Percentiles rank a stretch among this genome's conserved stretches.
phyloP scores from a whole-genome alignment of 2,888 invertebrate genomes.

The Asteroscopus sphinx region DNA sequence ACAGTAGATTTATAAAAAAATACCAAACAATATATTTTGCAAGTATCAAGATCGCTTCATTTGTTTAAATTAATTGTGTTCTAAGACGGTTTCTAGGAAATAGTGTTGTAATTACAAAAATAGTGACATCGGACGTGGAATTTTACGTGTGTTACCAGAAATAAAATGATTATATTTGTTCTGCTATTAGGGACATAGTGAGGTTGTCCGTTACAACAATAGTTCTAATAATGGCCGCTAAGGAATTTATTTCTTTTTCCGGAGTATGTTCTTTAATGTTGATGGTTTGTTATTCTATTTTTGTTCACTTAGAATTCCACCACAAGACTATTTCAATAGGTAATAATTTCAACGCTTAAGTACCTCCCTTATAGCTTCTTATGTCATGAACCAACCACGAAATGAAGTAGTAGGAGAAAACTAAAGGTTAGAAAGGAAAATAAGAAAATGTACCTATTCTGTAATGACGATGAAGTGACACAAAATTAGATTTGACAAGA shows the following conservation, averaged over 20 bases:
- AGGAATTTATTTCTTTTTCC: conserved; percentile 29
- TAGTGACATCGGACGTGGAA: conserved; percentile 54
- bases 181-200: conserved; percentile 30
- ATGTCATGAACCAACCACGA: too few species aligned
- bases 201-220: conserved; percentile 26
- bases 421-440: too few species aligned
- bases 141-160: conserved; percentile 46
- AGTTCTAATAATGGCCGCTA: conserved; percentile 23
- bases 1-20: conserved; percentile 57
- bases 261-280: conserved; percentile 17
- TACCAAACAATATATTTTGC: conserved; percentile 54
- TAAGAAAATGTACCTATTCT: too few species aligned
- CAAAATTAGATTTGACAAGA: too few species aligned
- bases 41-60: conserved; percentile 56
- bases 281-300: neutral
- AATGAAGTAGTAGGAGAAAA: too few species aligned
- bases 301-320: neutral
- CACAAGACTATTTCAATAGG: too few species aligned
- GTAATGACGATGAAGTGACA: too few species aligned
- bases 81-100: conserved; percentile 61
- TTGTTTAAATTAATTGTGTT: conserved; percentile 58
- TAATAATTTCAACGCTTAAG: too few species aligned
- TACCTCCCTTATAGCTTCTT: too few species aligned
- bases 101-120: conserved; percentile 62
- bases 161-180: conserved; percentile 54